phyloP scores from a whole-genome alignment of 2,113 vertebrate genomes.

The Gobio gobio region DNA sequence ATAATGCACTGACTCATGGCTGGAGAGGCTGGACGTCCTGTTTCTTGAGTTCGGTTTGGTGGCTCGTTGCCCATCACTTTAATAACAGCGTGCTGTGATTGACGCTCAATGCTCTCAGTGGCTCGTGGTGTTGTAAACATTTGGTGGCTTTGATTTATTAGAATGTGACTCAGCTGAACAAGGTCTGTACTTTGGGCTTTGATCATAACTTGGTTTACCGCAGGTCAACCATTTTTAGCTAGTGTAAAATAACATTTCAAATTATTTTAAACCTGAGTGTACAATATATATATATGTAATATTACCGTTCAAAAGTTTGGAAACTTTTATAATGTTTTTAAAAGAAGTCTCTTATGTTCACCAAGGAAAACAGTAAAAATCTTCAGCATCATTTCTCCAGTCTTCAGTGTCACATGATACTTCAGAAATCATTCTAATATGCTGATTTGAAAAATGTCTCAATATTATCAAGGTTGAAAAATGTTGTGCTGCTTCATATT shows the following conservation, averaged over 20 bases:
- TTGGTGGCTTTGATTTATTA: background rate
- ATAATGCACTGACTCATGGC: conserved; percentile 61
- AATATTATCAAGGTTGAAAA: background rate
- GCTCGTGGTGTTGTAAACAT: background rate
- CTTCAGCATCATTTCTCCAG: background rate
- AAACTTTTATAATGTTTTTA: background rate
- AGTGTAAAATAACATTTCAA: too few relatives aligned
- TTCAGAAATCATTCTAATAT: background rate
- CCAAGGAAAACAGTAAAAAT: background rate
- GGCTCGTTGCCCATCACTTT: background rate
- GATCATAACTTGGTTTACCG: background rate
- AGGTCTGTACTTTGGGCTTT: conserved; percentile 4
- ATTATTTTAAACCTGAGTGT: background rate
- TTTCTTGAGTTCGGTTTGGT: conserved; percentile 34
- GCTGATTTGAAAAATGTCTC: background rate
- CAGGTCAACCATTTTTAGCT: background rate
- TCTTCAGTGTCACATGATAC: background rate
- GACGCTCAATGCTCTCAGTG: background rate
- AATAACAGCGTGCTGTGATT: conserved; percentile 1
- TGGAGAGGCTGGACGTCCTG: conserved; percentile 35
- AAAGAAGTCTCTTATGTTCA: background rate
- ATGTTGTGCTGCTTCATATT: background rate
- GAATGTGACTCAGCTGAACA: background rate
- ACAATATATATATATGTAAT: background rate
- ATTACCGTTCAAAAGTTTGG: background rate